Conservation (phyloP, 2,113 vertebrate species). For the Mellivora capensis region DNA sequence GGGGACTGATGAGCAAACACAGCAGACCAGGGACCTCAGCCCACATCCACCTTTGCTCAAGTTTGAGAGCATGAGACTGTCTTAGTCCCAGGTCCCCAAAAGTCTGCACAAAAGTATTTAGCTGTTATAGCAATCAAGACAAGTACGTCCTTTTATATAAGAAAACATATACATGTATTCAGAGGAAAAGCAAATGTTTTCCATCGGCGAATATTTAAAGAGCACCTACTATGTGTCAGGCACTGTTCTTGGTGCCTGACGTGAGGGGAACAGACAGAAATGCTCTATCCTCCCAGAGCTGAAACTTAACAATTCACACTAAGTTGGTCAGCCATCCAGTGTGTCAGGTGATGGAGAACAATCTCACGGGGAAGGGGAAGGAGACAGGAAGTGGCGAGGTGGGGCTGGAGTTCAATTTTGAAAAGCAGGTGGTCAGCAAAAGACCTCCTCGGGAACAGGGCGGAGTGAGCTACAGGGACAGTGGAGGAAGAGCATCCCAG, state of each 20-base stretch:
- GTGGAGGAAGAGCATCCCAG: background rate
- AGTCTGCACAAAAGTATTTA: background rate
- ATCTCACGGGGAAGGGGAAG: background rate
- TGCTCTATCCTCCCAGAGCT: background rate
- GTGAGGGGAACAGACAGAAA: background rate
- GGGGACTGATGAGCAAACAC: background rate
- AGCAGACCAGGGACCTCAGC: background rate
- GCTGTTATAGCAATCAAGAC: background rate
- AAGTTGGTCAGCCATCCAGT: background rate
- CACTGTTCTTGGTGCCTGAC: background rate
- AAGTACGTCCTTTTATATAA: background rate
- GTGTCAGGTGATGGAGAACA: background rate
- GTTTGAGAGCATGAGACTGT: background rate
- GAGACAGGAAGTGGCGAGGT: background rate
- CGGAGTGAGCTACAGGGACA: fast-evolving
- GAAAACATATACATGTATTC: background rate
- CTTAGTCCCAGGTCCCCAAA: background rate
- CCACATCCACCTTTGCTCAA: background rate
- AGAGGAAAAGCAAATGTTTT: background rate
- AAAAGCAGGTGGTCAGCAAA: background rate
- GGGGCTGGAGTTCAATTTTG: background rate
- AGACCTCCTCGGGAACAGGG: fast-evolving
- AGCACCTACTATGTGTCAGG: background rate
- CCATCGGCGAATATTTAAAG: background rate
- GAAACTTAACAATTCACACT: background rate